Evolutionary conservation across 1,140 invertebrate genomes (phyloP), one percentile per base, ranked within the genome.

Genomic region (Megathymus violae): DNA sequence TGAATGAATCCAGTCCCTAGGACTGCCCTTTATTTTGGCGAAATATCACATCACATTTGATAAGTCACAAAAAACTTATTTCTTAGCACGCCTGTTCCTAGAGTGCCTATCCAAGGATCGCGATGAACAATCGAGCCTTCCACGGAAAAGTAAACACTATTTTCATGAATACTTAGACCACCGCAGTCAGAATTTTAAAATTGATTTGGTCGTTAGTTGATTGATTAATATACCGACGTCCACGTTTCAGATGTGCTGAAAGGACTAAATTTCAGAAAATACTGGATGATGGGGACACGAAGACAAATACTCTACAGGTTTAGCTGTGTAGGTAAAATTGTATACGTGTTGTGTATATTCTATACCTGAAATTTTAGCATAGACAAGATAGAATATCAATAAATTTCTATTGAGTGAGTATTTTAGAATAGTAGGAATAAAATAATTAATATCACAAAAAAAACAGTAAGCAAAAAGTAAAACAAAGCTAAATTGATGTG

Each of bases 251-350:
- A 47, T 25, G 16, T 38, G 13, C 13, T 15, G 16, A 48, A 47
- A 46, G 15, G 6, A 60, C 44, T 60, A 67, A 69, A 71, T 67
- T 22, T 3, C 19, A 65, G 69, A 69, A 72, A 70, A 69, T 61
- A 50, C 31, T 63, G 67, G 54, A 61, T 56, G 64, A 64, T 67
- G 54, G 64, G 67, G 71, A 80, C 75, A 80, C 75, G 78, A 78
- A 78, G 78, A 73, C 78, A 78, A 78, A 77, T 78, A 69, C 75
- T 70, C 64, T 43, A 22, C 48, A 62, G 25, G 25, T 56, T 19
- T 40, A 56, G 38, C 43, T 50, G 31, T 73, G 46, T 62, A 64
- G 52, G 62, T 67, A 60, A 52, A 69, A 64, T 47, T 72, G 67
- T 69, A 69, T 72, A 72, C 73, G 73, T 75, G 67, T 69, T 68